Evolutionary conservation across 1,140 invertebrate species (phyloP), one percentile per base, ranked within the genome.

Genomic region (Brachionus koreanus): DNA sequence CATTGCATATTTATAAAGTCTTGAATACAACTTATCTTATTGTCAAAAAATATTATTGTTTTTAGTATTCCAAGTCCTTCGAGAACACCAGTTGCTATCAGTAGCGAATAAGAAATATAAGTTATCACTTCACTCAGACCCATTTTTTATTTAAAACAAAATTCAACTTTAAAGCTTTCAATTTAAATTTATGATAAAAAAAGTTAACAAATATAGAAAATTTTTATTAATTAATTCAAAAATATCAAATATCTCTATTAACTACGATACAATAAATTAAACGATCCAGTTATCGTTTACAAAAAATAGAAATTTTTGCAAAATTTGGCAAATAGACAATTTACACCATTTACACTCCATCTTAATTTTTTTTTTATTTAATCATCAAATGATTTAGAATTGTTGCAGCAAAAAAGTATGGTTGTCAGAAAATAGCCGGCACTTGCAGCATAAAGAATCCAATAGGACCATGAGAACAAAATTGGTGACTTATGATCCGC

Each of bases 391-490:
- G 23, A 16, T 61, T 52, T 57, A n/a, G 76, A 61, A 33, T 19
- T 3, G 1, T 57, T 79, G 23, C 76, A 79, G 23, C 76, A 79
- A 29, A 79, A 79, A n/a, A 79, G 19, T 61, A 79, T 79, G 7
- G 49, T 23, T 12, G 76, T 79, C 12, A 79, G 19, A 35, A 79
- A 79, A 42, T 65, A 61, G n/a, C 76, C 76, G 3, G 19, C 16
- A 19, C 33, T 23, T n/a, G 76, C 29, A 12, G 76, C 49, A 19
- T 79, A 79, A 12, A 79, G 33, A 19, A 79, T 42, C 76, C 76
- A 79, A 65, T 79, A 79, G 12, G 76, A 79, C 76, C 76, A 79
- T 61, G 76, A 79, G 39, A 23, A 79, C 9, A 79, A 25, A 16
- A 79, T 57, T 13, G 76, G 76, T 23, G 76, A 61, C 9, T 19